phyloP scores from a whole-genome alignment of 2,113 vertebrate genomes.

The Malurus cyaneus region DNA sequence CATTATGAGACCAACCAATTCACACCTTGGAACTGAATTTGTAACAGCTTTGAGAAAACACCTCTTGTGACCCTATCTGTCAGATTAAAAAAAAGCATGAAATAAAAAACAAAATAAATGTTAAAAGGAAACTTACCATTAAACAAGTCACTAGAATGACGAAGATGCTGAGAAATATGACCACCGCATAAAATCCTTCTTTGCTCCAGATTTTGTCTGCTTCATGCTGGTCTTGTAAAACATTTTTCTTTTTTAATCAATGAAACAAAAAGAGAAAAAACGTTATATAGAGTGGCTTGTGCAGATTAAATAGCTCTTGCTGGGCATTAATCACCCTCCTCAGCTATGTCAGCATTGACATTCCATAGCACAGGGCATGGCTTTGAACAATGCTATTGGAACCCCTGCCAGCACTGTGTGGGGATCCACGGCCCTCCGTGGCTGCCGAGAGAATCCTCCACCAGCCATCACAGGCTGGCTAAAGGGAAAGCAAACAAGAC shows the following conservation, averaged over 20 bases:
- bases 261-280: constrained; percentile 55
- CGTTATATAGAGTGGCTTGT: constrained; percentile 26
- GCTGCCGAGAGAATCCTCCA: not conserved
- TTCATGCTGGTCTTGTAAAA: constrained; percentile 88
- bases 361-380: not conserved
- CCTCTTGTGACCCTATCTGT: not conserved
- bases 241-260: constrained; percentile 84
- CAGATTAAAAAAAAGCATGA: constrained; percentile 2
- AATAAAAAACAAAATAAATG: not conserved
- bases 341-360: constrained; percentile 17
- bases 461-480: not conserved
- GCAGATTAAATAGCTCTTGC: constrained; percentile 21
- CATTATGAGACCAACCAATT: not conserved
- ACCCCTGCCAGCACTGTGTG: fast-evolving
- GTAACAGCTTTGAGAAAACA: not conserved
- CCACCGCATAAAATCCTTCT: constrained; percentile 87
- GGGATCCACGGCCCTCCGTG: not conserved
- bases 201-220: constrained; percentile 88
- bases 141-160: constrained; percentile 90
- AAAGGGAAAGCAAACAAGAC: not conserved
- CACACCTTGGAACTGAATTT: not conserved
- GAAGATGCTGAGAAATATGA: constrained; percentile 95
- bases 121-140: constrained; percentile 85
- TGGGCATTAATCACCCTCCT: constrained; percentile 42
- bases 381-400: not conserved